These are phyloP conservation scores for Heterodera schachtii DNA, from an alignment of 1,140 invertebrate genomes.

Conservation along the genomic window DNA sequence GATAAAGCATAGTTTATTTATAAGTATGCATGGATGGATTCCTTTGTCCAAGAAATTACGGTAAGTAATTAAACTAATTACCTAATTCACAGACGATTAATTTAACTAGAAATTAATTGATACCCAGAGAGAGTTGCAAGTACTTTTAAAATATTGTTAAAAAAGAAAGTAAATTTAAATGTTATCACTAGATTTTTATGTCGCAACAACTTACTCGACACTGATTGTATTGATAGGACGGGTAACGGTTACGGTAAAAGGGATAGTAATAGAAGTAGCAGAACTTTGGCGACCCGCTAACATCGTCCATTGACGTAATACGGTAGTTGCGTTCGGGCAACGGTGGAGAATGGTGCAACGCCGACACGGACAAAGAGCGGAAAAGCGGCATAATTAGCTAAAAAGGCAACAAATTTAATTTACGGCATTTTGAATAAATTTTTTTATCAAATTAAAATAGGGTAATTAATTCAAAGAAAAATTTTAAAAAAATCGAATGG, in stretches of 20 bases:
- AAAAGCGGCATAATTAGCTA: not conserved
- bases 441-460: no score
- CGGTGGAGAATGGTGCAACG: conserved; percentile 11
- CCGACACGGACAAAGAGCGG: conserved; percentile 16
- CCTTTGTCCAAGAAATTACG: no score
- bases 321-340: conserved; percentile 9
- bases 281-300: conserved; percentile 21
- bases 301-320: conserved; percentile 22
- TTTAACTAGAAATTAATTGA: conserved; percentile 9
- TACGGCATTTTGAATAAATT: no score
- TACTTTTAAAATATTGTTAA: no score
- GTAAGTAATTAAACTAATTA: no score
- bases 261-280: conserved; percentile 28
- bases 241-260: conserved; percentile 22
- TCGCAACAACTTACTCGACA: conserved; percentile 3
- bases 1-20: no score
- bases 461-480: no score
- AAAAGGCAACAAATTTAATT: no score
- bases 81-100: not conserved
- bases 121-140: no score
- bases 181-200: not conserved
- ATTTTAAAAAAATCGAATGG: no score
- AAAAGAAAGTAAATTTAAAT: no score
- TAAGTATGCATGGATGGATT: no score
- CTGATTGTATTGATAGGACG: conserved; percentile 26